These are phyloP conservation scores for Temnothorax nylanderi DNA, from an alignment of 1,140 invertebrate species.

Conservation along the genomic window DNA sequence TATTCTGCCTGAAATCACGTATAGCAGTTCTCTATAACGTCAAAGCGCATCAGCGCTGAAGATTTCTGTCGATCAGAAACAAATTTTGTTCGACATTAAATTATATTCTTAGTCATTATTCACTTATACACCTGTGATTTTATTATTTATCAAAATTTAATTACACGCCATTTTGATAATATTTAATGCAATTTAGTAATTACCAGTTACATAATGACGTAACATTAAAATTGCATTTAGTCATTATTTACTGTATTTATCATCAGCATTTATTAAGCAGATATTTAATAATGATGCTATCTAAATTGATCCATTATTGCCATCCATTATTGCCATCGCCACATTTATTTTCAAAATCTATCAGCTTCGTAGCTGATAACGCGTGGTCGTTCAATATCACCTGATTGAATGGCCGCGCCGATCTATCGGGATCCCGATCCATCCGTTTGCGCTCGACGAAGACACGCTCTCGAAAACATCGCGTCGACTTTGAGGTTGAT, in stretches of 20 bases:
- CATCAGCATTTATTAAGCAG: background rate
- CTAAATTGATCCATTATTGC: conserved; percentile 26
- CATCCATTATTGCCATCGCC: background rate
- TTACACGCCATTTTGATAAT: conserved; percentile 10
- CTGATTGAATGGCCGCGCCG: background rate
- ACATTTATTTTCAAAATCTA: conserved; percentile 24
- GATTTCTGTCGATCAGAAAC: background rate
- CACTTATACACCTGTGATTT: background rate
- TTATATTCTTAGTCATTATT: conserved; percentile 1
- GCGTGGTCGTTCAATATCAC: no score
- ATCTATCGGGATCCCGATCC: background rate
- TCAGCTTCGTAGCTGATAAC: background rate
- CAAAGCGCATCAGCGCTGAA: background rate
- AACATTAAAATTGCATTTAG: conserved; percentile 40
- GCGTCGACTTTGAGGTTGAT: background rate
- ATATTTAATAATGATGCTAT: conserved; percentile 28
- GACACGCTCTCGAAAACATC: background rate
- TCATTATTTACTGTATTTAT: conserved; percentile 43
- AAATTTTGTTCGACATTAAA: conserved; percentile 2
- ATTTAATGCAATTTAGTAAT: conserved; percentile 33
- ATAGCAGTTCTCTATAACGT: background rate
- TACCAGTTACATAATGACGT: conserved; percentile 5
- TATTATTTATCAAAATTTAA: conserved; percentile 20
- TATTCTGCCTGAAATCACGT: background rate
- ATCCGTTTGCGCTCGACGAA: background rate